Evolutionary conservation across 2,888 invertebrate species (phyloP).

Genomic region (Macaria liturata): DNA sequence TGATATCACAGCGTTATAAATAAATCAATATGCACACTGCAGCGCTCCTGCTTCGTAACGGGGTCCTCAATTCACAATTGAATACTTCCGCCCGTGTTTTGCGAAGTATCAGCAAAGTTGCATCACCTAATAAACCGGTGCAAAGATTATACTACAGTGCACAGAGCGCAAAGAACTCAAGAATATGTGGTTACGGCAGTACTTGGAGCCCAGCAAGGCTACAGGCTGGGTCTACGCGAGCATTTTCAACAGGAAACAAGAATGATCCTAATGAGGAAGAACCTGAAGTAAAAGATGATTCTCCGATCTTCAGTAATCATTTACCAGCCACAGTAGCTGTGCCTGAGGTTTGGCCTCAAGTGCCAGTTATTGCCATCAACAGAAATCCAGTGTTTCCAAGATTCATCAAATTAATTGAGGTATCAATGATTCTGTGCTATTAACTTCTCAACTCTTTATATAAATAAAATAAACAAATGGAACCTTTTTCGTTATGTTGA

Average conservation of each 20-base stretch:
- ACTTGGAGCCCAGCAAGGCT: slow-evolving; percentile 36
- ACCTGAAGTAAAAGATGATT: slow-evolving; percentile 62
- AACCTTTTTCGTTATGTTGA: too few relatives aligned
- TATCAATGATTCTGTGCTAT: slow-evolving; percentile 48
- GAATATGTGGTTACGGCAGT: slow-evolving; percentile 51
- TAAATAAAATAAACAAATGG: too few relatives aligned
- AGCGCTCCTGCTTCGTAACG: slow-evolving; percentile 61
- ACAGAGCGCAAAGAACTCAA: slow-evolving; percentile 36
- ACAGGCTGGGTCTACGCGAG: slow-evolving; percentile 46
- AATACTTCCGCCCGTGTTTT: slow-evolving; percentile 53
- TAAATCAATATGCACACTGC: slow-evolving; percentile 66
- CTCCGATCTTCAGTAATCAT: slow-evolving; percentile 78
- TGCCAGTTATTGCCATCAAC: slow-evolving; percentile 96
- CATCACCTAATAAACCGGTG: slow-evolving; percentile 68
- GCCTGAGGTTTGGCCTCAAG: slow-evolving; percentile 98
- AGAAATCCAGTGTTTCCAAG: slow-evolving; percentile 98
- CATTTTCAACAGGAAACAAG: slow-evolving; percentile 63
- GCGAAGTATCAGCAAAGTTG: slow-evolving; percentile 70
- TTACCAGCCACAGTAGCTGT: slow-evolving; percentile 95
- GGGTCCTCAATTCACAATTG: slow-evolving; percentile 60
- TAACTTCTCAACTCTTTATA: too few relatives aligned
- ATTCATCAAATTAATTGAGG: slow-evolving; percentile 98
- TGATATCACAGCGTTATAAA: slow-evolving; percentile 16
- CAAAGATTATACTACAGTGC: slow-evolving; percentile 44
- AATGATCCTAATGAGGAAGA: slow-evolving; percentile 69